Conservation (phyloP, 2,113 vertebrate species). For the Macquaria ambigua region DNA sequence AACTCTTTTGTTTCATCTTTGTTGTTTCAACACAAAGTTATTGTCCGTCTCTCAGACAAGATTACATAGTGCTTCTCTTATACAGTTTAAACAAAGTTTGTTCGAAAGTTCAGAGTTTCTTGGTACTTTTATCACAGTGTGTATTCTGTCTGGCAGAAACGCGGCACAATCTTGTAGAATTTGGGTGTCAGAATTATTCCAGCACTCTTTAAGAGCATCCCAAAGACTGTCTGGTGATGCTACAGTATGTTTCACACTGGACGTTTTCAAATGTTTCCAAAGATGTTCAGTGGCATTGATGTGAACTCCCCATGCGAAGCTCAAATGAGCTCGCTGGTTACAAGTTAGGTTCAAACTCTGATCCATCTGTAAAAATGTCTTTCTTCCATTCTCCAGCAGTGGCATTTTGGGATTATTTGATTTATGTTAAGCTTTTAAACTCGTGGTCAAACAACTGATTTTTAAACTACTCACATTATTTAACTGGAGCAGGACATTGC, state of each 20-base stretch:
- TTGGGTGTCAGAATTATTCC: background rate
- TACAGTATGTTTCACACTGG: background rate
- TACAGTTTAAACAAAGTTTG: background rate
- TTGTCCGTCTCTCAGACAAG: background rate
- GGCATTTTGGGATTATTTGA: background rate
- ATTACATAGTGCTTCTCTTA: background rate
- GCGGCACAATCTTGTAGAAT: background rate
- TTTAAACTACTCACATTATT: background rate
- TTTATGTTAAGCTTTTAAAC: background rate
- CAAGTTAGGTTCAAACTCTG: background rate
- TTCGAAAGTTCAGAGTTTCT: background rate
- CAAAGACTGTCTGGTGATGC: background rate
- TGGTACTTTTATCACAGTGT: background rate
- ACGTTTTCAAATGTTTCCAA: background rate
- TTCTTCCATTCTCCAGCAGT: background rate
- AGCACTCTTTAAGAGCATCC: background rate
- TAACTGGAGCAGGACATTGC: background rate
- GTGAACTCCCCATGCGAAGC: background rate
- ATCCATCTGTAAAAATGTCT: background rate
- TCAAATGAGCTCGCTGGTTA: background rate
- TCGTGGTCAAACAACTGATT: background rate
- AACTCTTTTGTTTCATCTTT: constrained; percentile 2
- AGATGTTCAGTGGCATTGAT: background rate
- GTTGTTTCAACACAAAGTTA: constrained; percentile 4
- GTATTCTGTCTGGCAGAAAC: background rate